These are phyloP conservation scores for Dynastes maya DNA, from an alignment of 2,888 invertebrate species.

Conservation along the genomic window DNA sequence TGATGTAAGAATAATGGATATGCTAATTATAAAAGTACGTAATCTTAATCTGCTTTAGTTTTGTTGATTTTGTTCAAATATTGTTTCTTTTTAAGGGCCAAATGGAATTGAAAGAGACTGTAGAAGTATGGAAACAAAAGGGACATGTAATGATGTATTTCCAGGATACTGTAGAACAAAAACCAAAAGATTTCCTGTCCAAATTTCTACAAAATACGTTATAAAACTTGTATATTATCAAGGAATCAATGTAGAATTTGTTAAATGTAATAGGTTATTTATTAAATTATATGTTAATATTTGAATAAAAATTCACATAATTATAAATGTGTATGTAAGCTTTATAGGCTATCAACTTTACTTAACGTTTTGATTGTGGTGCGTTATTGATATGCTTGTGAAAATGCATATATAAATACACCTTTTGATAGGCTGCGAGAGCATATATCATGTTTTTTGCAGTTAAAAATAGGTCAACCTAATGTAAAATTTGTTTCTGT, in stretches of 20 bases:
- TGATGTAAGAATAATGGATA: conserved; percentile 92
- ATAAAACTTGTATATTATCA: conserved; percentile 2
- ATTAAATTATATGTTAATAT: conserved; percentile 10
- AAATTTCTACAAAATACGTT: conserved; percentile 85
- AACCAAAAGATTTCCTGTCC: conserved; percentile 92
- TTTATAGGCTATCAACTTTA: no score
- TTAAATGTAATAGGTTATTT: conserved; percentile 44
- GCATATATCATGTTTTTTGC: no score
- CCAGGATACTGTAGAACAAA: conserved; percentile 87
- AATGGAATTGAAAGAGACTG: conserved; percentile 93
- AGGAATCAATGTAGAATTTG: conserved; percentile 58
- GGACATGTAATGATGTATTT: conserved; percentile 91
- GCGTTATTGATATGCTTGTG: no score
- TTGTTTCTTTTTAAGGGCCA: conserved; percentile 81
- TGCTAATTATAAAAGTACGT: conserved; percentile 91
- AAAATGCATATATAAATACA: no score
- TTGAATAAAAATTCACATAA: conserved; percentile 2
- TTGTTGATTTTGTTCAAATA: conserved; percentile 69
- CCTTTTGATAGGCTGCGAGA: no score
- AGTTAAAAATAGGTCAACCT: no score
- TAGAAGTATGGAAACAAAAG: conserved; percentile 91
- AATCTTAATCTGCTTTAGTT: neutral
- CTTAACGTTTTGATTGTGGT: no score
- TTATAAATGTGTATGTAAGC: neutral
- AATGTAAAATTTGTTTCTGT: no score